phyloP scores from a whole-genome alignment of 2,113 vertebrate species.

The Thryonomys swinderianus region DNA sequence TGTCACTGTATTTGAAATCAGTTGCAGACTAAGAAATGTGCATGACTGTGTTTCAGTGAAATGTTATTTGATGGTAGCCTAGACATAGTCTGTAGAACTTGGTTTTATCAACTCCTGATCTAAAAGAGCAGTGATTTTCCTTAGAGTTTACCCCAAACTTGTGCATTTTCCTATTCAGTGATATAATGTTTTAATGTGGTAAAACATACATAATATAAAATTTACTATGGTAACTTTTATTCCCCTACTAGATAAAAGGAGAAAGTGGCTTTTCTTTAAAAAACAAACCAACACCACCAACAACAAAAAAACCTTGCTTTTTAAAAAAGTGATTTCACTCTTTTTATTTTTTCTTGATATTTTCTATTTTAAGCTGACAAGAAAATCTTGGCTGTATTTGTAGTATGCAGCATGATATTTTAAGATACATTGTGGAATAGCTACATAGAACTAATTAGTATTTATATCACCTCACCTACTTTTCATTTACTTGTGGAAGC shows the following conservation, averaged over 20 bases:
- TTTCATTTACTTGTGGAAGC: not conserved
- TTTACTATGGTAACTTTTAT: not conserved
- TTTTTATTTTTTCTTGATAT: not conserved
- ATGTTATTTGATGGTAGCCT: not conserved
- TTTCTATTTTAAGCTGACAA: not conserved
- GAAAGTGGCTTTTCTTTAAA: not conserved
- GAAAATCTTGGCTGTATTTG: not conserved
- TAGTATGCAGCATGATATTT: not conserved
- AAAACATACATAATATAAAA: not conserved
- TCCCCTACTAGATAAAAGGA: not conserved
- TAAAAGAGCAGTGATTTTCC: not conserved
- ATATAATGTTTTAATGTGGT: not conserved
- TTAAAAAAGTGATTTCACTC: not conserved
- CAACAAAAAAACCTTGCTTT: too few relatives aligned
- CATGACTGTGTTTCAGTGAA: not conserved
- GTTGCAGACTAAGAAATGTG: not conserved
- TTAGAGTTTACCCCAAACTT: not conserved
- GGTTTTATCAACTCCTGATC: not conserved
- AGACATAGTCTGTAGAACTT: not conserved
- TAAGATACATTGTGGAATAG: not conserved
- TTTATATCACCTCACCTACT: not conserved
- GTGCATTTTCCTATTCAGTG: not conserved
- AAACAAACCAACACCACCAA: not conserved
- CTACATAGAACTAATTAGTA: not conserved
- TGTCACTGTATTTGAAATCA: not conserved